A percentile compares a stretch with the other conserved stretches of the same genome.
Conservation (phyloP, 2,113 vertebrate genomes). For the Colius striatus region DNA sequence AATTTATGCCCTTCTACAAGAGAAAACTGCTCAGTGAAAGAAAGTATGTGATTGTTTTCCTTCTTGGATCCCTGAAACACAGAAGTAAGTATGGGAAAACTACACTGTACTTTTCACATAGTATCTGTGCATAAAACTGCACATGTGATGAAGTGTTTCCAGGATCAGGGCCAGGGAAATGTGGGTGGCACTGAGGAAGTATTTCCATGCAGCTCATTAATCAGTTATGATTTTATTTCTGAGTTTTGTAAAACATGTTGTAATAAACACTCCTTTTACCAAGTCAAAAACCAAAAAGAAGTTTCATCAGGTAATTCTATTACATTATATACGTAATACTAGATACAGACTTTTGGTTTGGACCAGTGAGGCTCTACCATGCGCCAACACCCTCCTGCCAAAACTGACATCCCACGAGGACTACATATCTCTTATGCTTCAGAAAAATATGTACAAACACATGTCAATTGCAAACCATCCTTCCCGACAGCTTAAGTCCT, state of each 20-base stretch:
- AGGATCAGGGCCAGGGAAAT: constrained; percentile 66
- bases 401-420: constrained; percentile 29
- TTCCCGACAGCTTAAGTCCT: neutral
- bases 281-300: neutral
- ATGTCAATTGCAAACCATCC: constrained; percentile 34
- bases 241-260: constrained; percentile 53
- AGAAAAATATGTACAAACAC: constrained; percentile 41
- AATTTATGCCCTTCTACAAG: neutral
- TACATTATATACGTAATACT: constrained; percentile 32
- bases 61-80: constrained; percentile 19
- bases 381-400: constrained; percentile 49
- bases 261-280: constrained; percentile 61
- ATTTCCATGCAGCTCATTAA: constrained; percentile 67
- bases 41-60: neutral
- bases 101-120: constrained; percentile 53
- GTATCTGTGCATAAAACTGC: constrained; percentile 51
- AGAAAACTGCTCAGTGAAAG: neutral
- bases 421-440: constrained; percentile 28
- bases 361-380: neutral
- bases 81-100: constrained; percentile 55
- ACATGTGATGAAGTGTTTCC: constrained; percentile 68
- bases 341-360: constrained; percentile 48
- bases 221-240: constrained; percentile 63
- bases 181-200: constrained; percentile 71
- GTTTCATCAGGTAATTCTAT: constrained; percentile 64